These are phyloP conservation scores for Paragorgia papillata DNA, from an alignment of 92 coral and sea anemone species.

Conservation along the genomic window DNA sequence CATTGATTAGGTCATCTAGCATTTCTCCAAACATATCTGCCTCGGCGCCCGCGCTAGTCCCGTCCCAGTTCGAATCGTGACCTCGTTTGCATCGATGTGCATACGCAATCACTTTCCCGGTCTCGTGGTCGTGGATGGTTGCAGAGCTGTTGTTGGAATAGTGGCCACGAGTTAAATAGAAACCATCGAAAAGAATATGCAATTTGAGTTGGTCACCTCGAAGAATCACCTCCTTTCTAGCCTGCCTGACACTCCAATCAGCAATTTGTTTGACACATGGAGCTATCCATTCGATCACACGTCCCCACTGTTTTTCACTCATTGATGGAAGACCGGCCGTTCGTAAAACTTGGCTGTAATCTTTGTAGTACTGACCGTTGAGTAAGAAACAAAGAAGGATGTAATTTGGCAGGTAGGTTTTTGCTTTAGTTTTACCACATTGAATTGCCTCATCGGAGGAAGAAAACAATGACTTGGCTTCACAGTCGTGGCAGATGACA, in stretches of 20 bases:
- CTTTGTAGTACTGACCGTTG: slow-evolving; percentile 52
- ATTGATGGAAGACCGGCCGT: slow-evolving; percentile 44
- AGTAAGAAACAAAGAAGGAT: slow-evolving; percentile 44
- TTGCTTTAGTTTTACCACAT: not conserved
- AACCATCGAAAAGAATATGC: not conserved
- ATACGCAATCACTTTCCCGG: slow-evolving; percentile 49
- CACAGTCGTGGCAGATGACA: too few species aligned
- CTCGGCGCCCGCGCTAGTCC: slow-evolving; percentile 56
- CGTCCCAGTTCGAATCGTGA: slow-evolving; percentile 47
- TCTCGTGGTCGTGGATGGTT: slow-evolving; percentile 49
- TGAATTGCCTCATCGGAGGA: too few species aligned
- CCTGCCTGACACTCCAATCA: slow-evolving; percentile 50
- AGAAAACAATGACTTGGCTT: too few species aligned
- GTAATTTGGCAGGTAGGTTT: slow-evolving; percentile 34
- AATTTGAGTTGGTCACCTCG: slow-evolving; percentile 43
- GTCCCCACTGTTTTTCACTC: slow-evolving; percentile 47
- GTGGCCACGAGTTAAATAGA: slow-evolving; percentile 48
- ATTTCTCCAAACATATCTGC: slow-evolving; percentile 54
- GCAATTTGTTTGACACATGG: slow-evolving; percentile 44
- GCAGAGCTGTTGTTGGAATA: slow-evolving; percentile 55
- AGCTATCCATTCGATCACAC: slow-evolving; percentile 46
- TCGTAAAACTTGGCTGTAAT: slow-evolving; percentile 45
- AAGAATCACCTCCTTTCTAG: slow-evolving; percentile 49
- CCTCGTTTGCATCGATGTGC: slow-evolving; percentile 43
- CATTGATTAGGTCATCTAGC: slow-evolving; percentile 13